A percentile compares a stretch with the other conserved stretches of the same genome.
phyloP scores from a whole-genome alignment of 2,888 invertebrate species.

The Conistra vaccinii region DNA sequence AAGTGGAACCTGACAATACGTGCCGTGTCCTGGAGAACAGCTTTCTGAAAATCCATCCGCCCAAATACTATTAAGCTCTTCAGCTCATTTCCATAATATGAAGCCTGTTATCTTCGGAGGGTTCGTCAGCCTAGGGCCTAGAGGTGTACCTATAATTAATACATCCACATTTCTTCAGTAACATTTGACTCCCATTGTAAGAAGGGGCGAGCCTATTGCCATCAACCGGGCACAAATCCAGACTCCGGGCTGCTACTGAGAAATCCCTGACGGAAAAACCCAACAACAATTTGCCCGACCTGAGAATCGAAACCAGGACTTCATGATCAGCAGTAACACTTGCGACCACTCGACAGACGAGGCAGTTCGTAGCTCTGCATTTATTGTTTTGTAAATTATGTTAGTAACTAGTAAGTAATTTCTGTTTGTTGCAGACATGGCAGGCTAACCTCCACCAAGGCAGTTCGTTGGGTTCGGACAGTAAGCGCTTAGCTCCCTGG shows the following conservation, averaged over 20 bases:
- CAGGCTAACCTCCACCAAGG: constrained; percentile 81
- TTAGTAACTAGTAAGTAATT: not conserved
- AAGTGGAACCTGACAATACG: not conserved
- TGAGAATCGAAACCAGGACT: not conserved
- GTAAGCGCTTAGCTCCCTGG: constrained; percentile 83
- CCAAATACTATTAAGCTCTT: not conserved
- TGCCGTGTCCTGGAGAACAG: not conserved
- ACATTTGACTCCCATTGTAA: not conserved
- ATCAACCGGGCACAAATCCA: not conserved
- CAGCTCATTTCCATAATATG: not conserved
- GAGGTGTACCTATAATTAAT: not conserved
- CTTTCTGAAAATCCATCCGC: not conserved
- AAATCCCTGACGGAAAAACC: not conserved
- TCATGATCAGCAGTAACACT: not conserved
- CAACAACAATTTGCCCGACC: not conserved
- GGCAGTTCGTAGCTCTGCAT: not conserved
- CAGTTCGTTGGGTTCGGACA: constrained; percentile 76
- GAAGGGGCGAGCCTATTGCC: not conserved
- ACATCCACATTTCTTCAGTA: not conserved
- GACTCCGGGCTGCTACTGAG: not conserved
- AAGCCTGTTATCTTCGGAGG: not conserved
- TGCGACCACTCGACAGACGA: not conserved
- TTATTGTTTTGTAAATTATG: not conserved
- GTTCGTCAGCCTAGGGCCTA: too few relatives aligned
- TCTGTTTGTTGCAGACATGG: constrained; percentile 77